phyloP scores from a whole-genome alignment of 1,140 invertebrate species.

The Ostrea edulis region DNA sequence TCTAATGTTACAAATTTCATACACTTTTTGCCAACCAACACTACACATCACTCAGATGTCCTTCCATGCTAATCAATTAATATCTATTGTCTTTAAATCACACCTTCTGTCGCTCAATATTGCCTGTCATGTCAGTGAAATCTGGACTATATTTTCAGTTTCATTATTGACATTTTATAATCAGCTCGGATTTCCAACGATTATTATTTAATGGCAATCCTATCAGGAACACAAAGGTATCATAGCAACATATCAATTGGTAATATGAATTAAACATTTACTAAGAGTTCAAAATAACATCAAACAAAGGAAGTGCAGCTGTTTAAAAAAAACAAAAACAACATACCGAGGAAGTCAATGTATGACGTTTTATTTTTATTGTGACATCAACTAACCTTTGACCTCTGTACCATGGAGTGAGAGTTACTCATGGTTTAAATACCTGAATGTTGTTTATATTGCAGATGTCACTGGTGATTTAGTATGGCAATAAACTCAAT shows the following conservation, averaged over 20 bases:
- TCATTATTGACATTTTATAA: neutral
- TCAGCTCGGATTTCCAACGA: neutral
- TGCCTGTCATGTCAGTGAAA: neutral
- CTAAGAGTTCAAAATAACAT: neutral
- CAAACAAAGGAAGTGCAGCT: neutral
- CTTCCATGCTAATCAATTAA: constrained; percentile 9
- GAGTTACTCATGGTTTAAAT: neutral
- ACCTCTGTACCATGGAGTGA: neutral
- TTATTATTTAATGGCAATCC: constrained; percentile 11
- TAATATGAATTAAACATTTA: constrained; percentile 6
- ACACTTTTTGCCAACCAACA: neutral
- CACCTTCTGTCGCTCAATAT: constrained; percentile 1
- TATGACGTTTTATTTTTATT: neutral
- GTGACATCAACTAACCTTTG: neutral
- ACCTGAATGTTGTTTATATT: neutral
- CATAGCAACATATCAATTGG: neutral
- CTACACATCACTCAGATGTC: neutral
- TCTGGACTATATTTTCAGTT: constrained; percentile 8
- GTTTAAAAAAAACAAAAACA: neutral
- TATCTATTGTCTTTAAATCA: neutral
- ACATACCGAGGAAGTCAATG: neutral
- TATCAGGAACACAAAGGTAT: neutral
- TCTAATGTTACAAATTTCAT: too few species aligned
- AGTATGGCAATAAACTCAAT: neutral
- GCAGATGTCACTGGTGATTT: neutral